phyloP scores from a whole-genome alignment of 2,888 invertebrate species.

The Adelphocoris suturalis region DNA sequence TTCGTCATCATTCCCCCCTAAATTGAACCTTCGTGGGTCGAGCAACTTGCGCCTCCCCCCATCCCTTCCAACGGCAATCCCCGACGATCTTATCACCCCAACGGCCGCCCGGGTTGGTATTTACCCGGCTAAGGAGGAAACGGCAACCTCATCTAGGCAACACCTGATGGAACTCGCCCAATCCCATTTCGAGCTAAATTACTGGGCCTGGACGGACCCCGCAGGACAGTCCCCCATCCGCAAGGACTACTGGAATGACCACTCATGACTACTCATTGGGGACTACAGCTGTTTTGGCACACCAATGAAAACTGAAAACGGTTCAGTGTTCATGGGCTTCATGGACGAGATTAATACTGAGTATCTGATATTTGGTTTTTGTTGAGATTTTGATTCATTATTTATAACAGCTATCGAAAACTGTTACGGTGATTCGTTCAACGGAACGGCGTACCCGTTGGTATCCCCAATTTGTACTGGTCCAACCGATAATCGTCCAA shows the following conservation, averaged over 20 bases:
- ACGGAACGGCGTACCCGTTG: no score
- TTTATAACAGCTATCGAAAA: no score
- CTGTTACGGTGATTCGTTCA: no score
- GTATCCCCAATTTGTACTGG: no score
- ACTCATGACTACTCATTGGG: background rate
- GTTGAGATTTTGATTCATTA: no score
- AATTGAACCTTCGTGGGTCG: background rate
- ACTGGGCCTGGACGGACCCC: background rate
- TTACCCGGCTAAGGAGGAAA: conserved; percentile 21
- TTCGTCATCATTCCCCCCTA: background rate
- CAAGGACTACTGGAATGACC: background rate
- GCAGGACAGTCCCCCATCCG: background rate
- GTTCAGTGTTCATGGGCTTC: no score
- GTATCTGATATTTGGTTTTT: no score
- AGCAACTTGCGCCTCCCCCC: background rate
- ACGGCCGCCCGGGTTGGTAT: background rate
- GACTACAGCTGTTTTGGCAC: no score
- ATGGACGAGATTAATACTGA: no score
- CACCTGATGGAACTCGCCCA: background rate
- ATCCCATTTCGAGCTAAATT: conserved; percentile 22
- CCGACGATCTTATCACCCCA: conserved; percentile 21
- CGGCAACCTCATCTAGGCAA: conserved; percentile 31
- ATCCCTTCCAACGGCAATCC: background rate
- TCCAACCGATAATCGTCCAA: no score
- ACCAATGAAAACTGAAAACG: no score